Conservation (phyloP, 2,113 vertebrate genomes). For the Mustela nigripes region DNA sequence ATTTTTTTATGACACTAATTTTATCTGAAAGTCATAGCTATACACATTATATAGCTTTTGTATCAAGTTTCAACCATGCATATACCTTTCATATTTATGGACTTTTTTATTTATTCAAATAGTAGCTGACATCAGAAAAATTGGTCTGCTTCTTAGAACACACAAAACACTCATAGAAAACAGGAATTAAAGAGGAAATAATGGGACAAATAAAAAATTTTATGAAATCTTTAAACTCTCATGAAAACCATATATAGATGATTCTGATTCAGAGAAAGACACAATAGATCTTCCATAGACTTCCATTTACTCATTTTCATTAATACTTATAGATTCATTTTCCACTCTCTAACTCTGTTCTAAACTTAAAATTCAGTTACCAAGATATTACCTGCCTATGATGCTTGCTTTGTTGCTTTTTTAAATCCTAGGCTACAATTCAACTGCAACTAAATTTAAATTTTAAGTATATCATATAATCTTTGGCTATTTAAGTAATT, state of each 20-base stretch:
- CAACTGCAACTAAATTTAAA: slow-evolving; percentile 51
- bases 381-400: slow-evolving; percentile 62
- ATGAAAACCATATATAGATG: neutral
- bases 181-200: slow-evolving; percentile 36
- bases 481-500: slow-evolving; percentile 72
- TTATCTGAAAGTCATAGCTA: slow-evolving; percentile 42
- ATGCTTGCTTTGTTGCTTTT: slow-evolving; percentile 50
- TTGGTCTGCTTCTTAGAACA: neutral
- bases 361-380: slow-evolving; percentile 59
- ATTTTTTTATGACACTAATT: slow-evolving; percentile 47
- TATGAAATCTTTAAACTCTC: neutral
- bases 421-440: slow-evolving; percentile 60
- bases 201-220: neutral
- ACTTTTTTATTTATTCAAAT: slow-evolving; percentile 53
- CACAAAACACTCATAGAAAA: neutral
- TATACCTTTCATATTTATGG: neutral
- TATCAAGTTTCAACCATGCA: slow-evolving; percentile 2
- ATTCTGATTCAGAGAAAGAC: neutral
- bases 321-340: neutral
- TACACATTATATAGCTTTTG: slow-evolving; percentile 1
- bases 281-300: neutral
- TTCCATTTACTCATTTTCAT: neutral
- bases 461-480: slow-evolving; percentile 64
- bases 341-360: neutral
- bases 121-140: slow-evolving; percentile 44